Percentiles rank a stretch among this genome's conserved stretches.
phyloP scores from a whole-genome alignment of 2,113 vertebrate genomes.

The Trematomus loennbergii region DNA sequence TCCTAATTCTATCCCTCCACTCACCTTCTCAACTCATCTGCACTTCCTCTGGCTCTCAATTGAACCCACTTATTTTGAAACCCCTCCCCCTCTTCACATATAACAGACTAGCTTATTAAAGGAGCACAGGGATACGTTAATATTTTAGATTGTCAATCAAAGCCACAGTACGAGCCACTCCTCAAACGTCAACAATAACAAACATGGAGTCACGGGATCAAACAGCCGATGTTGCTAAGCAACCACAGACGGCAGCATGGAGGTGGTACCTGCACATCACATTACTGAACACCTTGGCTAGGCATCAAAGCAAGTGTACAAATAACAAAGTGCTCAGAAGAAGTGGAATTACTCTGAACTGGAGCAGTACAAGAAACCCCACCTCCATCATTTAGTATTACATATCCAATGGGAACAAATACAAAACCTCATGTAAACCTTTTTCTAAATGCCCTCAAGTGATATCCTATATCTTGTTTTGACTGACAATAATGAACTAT shows the following conservation, averaged over 20 bases:
- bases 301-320: conserved; percentile 57
- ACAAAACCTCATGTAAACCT: conserved; percentile 12
- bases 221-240: conserved; percentile 62
- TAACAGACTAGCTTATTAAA: neutral
- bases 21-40: conserved; percentile 29
- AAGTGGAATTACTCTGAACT: conserved; percentile 20
- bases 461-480: too few species aligned
- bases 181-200: conserved; percentile 36
- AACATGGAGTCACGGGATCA: conserved; percentile 43
- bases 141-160: conserved; percentile 11
- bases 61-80: neutral
- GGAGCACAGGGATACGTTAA: neutral
- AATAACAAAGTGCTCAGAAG: conserved; percentile 45
- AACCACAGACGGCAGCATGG: conserved; percentile 36
- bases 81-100: neutral
- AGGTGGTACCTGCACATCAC: conserved; percentile 67
- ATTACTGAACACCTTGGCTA: conserved; percentile 66
- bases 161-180: conserved; percentile 10
- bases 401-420: neutral
- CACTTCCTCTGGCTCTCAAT: neutral
- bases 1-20: conserved; percentile 27
- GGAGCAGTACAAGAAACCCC: conserved; percentile 11
- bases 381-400: conserved; percentile 1
- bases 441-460: conserved; percentile 18
- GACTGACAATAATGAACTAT: too few species aligned